Base-by-base conservation (phyloP, 1,140 invertebrate genomes). In the Panagrolaimus sp. region DNA sequence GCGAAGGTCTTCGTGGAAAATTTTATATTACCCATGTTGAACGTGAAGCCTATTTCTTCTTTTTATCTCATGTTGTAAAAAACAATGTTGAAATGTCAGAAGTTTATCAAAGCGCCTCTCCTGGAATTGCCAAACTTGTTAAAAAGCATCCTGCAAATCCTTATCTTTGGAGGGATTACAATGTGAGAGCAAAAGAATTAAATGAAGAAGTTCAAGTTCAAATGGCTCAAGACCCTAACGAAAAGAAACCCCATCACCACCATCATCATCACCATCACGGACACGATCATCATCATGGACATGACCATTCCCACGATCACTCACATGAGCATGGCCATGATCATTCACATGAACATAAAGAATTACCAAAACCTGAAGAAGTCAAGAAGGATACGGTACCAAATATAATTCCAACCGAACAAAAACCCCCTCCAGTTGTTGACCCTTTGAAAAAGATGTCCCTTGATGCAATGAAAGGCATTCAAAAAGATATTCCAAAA, bases 231-330 rank as follows among this genome's bases (percentile, higher is more conserved):
- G 52, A 58, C 17, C 52, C 52, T 14, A 28, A 58, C 5, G 28
- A 58, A 28, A 58, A 58, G 17, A 58, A 58, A n/a, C 21, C 21
- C 15, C 52, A 58, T 58, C 52, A 58, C 17, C 52, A 58, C 52
- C 52, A 58, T 8, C 52, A 58, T n/a, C 52, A 58, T 14, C 32
- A 38, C 7, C 15, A 21, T 8, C 52, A 58, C n/a, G 52, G 8
- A 4, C 52, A 58, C n/a, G 12, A 4, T 28, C 52, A 58, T 58
- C 15, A 48, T 24, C 21, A 48, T 10, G 12, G 10, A 21, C 52
- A 58, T 58, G 47, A 48, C 10, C 21, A 48, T 48, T 48, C 47
- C 47, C 32, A 38, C 7, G n/a, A n/a, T n/a, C n/a, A n/a, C n/a
- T n/a, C n/a, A n/a, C n/a, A n/a, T n/a, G n/a, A n/a, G n/a, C 52